Evolutionary conservation across 2,797 vertebrate genomes (phyloP), one percentile per base, ranked within the genome.

Genomic region (Eulemur coronatus): DNA sequence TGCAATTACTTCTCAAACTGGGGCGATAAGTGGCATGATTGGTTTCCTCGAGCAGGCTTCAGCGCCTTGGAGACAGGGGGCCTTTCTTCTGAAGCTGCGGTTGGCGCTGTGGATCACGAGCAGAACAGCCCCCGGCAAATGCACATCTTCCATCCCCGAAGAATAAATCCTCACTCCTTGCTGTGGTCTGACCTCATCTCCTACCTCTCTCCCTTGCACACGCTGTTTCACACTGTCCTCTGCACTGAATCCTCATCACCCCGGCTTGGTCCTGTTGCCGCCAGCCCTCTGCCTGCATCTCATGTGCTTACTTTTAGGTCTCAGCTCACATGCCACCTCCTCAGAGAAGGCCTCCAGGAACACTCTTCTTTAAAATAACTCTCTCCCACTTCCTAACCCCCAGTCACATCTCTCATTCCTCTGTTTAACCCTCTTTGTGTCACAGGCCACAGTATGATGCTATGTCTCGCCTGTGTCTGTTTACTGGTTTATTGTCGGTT

Each of bases 21-120:
- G 96, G 91, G 97, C 0, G 90, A 92, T 97, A 97, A 97, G 94
- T 97, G 96, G 95, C 82, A 95, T 96, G 97, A 98, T 97, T 97
- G 96, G 95, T 97, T 97, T 97, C 97, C 89, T 86, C 52, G n/a
- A 4, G 20, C 50, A 18, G 87, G 28, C 38, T 12, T 67, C 80
- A 0, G 8, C 76, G 81, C 87, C 89, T 87, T 2, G 20, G 91
- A 84, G 89, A 70, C 72, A 28, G 78, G 87, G 41, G 52, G 59
- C 61, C 91, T 97, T 96, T 92, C 95, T 94, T 63, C 57, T 0
- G 17, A 85, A 95, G 82, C 92, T 43, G 84, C 0, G 46, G 70
- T 75, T 1, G 26, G 73, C 4, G 0, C 84, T 0, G 12, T 5
- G 3, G 95, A 95, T 94, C 87, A 69, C 20, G 5, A 46, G 41